Percentiles rank a stretch among this genome's conserved stretches.
These are phyloP conservation scores for Rhagophthalmus giganteus DNA, from an alignment of 2,888 invertebrate genomes.

Conservation along the genomic window DNA sequence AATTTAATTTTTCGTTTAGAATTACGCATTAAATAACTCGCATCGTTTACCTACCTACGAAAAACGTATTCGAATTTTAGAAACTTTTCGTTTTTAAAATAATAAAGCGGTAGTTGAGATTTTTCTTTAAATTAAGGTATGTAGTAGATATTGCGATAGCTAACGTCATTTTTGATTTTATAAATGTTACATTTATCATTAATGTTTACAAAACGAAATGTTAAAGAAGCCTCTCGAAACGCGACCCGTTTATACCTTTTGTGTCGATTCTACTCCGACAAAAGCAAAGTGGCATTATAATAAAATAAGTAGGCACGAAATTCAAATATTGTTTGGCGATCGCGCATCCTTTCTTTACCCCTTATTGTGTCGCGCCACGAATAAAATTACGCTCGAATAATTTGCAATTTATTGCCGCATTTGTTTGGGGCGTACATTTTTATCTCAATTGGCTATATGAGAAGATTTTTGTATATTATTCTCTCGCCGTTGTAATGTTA, in stretches of 20 bases:
- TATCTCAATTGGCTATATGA: conserved; percentile 15
- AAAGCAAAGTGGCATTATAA: conserved; percentile 18
- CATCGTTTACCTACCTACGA: too few relatives aligned
- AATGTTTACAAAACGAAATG: too few relatives aligned
- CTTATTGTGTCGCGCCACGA: conserved; percentile 13
- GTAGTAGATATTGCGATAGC: too few relatives aligned
- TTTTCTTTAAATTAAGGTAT: too few relatives aligned
- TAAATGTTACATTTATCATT: too few relatives aligned
- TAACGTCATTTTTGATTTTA: too few relatives aligned
- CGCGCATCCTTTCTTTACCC: conserved; percentile 7
- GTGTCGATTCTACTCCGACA: neutral
- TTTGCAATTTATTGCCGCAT: conserved; percentile 18
- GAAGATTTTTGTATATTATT: too few relatives aligned
- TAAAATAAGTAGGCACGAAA: conserved; percentile 3
- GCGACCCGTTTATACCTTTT: conserved; percentile 5
- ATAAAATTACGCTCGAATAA: conserved; percentile 16
- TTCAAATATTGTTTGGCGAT: neutral
- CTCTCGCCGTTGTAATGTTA: conserved; percentile 1
- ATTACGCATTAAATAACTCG: too few relatives aligned
- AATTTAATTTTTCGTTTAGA: too few relatives aligned
- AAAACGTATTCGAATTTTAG: too few relatives aligned
- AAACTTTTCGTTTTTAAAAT: too few relatives aligned
- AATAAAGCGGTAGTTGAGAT: too few relatives aligned
- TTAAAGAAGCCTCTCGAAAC: conserved; percentile 7
- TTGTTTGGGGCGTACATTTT: conserved; percentile 26